Evolutionary conservation across 2,888 invertebrate species (phyloP).

Genomic region (Papilio protenor): DNA sequence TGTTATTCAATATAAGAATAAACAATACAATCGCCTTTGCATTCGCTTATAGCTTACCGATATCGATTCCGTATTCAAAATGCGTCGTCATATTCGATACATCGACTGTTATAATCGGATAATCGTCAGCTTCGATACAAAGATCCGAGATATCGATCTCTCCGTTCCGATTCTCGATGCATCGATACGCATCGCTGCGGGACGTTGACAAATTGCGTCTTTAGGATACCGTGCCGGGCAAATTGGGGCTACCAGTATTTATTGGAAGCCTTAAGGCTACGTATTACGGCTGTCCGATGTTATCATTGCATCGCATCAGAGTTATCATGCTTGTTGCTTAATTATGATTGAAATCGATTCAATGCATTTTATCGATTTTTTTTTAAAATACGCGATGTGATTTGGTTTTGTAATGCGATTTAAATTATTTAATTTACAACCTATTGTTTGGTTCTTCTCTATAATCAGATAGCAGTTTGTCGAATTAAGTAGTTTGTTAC

Average conservation of each 20-base stretch:
- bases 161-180: conserved; percentile 69
- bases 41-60: conserved; percentile 65
- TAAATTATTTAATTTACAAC: background rate
- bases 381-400: background rate
- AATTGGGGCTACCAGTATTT: conserved; percentile 77
- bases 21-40: conserved; percentile 66
- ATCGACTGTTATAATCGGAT: conserved; percentile 61
- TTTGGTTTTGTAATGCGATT: conserved; percentile 15
- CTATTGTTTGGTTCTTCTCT: background rate
- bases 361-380: conserved; percentile 14
- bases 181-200: conserved; percentile 70
- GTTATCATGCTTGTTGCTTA: conserved; percentile 35
- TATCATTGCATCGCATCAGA: conserved; percentile 40
- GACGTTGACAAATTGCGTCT: conserved; percentile 80
- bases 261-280: conserved; percentile 55
- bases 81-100: conserved; percentile 57
- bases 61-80: conserved; percentile 64
- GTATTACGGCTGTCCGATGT: conserved; percentile 55
- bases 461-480: background rate
- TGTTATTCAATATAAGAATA: conserved; percentile 71
- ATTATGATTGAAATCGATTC: conserved; percentile 40
- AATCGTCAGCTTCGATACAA: conserved; percentile 72
- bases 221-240: conserved; percentile 72
- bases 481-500: background rate
- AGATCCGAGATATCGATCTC: conserved; percentile 74